A percentile compares a stretch with the other conserved stretches of the same genome.
phyloP scores from a whole-genome alignment of 2,113 vertebrate genomes.

The Lepisosteus oculatus region DNA sequence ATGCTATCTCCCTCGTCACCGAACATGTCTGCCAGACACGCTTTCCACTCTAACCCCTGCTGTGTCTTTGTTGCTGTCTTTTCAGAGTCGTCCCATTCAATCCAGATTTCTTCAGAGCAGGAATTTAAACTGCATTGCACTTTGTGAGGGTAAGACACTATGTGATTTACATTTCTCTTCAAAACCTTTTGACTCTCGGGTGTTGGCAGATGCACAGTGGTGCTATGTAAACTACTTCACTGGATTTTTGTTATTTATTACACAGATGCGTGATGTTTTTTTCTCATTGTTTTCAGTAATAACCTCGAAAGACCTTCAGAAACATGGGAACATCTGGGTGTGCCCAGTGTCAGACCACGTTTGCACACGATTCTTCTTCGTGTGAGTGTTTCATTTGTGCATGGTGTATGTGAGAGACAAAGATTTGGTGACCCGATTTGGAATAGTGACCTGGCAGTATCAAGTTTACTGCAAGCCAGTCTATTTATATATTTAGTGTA shows the following conservation, averaged over 20 bases:
- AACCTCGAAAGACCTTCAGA: slow-evolving; percentile 98
- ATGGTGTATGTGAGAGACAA: neutral
- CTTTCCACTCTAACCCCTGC: neutral
- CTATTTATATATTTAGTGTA: too few species aligned
- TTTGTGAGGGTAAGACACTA: slow-evolving; percentile 85
- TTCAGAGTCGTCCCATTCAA: slow-evolving; percentile 91
- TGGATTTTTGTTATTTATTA: too few species aligned
- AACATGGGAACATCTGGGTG: slow-evolving; percentile 99
- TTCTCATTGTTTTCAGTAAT: slow-evolving; percentile 73
- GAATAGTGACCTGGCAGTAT: neutral
- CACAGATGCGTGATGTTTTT: too few species aligned
- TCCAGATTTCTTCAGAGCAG: slow-evolving; percentile 97
- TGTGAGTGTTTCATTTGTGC: slow-evolving; percentile 77
- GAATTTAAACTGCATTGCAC: slow-evolving; percentile 97
- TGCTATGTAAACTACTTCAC: too few species aligned
- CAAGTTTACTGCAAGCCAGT: too few species aligned
- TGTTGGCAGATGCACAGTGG: too few species aligned
- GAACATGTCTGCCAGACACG: neutral
- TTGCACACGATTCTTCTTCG: slow-evolving; percentile 98
- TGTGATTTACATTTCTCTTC: too few species aligned
- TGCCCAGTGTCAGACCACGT: slow-evolving; percentile 97
- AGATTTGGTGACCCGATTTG: too few species aligned
- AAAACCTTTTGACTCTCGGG: too few species aligned
- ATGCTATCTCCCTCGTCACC: neutral
- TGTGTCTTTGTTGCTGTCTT: neutral